A percentile compares a stretch with the other conserved stretches of the same genome.
Conservation (phyloP, 2,113 vertebrate species). For the Phyllostomus discolor region DNA sequence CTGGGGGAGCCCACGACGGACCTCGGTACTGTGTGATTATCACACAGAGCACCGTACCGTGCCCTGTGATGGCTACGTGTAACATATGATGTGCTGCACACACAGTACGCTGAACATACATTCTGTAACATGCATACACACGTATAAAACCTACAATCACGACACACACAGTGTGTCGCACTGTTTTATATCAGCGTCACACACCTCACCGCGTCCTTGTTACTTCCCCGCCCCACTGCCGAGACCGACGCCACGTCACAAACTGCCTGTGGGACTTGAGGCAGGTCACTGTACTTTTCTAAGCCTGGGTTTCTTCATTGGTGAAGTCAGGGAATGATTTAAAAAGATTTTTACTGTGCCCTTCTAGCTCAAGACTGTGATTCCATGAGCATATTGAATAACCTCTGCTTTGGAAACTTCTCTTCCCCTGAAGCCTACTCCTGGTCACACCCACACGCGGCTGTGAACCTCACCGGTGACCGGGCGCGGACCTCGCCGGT, state of each 20-base stretch:
- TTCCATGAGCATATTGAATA: background rate
- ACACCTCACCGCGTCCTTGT: fast-evolving
- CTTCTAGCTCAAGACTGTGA: background rate
- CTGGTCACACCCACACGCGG: background rate
- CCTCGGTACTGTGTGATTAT: no score
- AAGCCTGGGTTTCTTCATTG: background rate
- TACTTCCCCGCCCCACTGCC: background rate
- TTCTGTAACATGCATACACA: background rate
- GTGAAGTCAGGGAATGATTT: background rate
- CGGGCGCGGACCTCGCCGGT: background rate
- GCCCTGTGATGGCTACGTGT: background rate
- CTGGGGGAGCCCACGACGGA: background rate
- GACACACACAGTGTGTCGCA: fast-evolving
- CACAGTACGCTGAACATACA: background rate
- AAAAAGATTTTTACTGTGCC: background rate
- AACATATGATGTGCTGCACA: fast-evolving
- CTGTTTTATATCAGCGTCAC: background rate
- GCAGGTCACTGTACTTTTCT: background rate
- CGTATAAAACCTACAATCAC: background rate
- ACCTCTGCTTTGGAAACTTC: background rate
- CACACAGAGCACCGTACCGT: background rate
- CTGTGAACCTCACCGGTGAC: background rate
- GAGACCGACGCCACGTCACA: background rate
- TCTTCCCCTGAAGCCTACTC: background rate
- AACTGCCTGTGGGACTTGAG: background rate